Evolutionary conservation across 1,140 invertebrate species (phyloP).

Genomic region (Pogonomyrmex californicus): DNA sequence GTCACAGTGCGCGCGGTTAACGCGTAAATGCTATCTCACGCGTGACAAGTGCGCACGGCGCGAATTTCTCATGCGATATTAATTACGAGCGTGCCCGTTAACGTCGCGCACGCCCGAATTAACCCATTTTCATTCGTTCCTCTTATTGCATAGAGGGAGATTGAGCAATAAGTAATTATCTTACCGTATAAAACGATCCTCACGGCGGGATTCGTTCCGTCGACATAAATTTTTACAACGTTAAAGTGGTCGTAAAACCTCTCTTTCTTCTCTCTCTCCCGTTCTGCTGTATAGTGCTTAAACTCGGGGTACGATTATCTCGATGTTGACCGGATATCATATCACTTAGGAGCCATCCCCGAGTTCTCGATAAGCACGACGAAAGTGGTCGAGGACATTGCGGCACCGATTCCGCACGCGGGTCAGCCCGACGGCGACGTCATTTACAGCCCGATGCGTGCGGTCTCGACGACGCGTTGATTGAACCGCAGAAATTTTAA

Average conservation of each 20-base stretch:
- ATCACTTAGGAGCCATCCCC: slow-evolving; percentile 15
- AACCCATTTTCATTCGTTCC: slow-evolving; percentile 38
- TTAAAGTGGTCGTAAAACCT: slow-evolving; percentile 23
- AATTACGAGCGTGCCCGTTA: slow-evolving; percentile 26
- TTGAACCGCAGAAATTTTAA: slow-evolving; percentile 32
- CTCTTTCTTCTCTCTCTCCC: neutral
- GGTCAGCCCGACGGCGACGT: neutral
- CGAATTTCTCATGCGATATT: slow-evolving; percentile 46
- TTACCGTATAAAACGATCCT: slow-evolving; percentile 9
- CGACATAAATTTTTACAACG: slow-evolving; percentile 47
- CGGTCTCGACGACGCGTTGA: slow-evolving; percentile 30
- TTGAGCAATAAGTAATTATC: slow-evolving; percentile 60
- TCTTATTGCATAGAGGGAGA: neutral
- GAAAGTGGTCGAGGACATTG: slow-evolving; percentile 6
- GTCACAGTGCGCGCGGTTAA: slow-evolving; percentile 27
- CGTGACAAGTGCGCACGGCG: slow-evolving; percentile 48
- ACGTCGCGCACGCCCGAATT: slow-evolving; percentile 22
- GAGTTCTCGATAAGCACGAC: slow-evolving; percentile 22
- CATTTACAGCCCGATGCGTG: slow-evolving; percentile 35
- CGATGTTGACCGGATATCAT: slow-evolving; percentile 15
- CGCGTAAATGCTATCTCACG: slow-evolving; percentile 43
- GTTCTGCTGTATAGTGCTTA: neutral
- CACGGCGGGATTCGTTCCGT: neutral
- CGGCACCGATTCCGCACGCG: neutral
- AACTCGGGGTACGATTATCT: slow-evolving; percentile 10